A percentile compares a stretch with the other conserved stretches of the same genome.
Evolutionary conservation across 2,797 vertebrate species (phyloP).

Genomic region (Rhabdophis nuchalis): DNA sequence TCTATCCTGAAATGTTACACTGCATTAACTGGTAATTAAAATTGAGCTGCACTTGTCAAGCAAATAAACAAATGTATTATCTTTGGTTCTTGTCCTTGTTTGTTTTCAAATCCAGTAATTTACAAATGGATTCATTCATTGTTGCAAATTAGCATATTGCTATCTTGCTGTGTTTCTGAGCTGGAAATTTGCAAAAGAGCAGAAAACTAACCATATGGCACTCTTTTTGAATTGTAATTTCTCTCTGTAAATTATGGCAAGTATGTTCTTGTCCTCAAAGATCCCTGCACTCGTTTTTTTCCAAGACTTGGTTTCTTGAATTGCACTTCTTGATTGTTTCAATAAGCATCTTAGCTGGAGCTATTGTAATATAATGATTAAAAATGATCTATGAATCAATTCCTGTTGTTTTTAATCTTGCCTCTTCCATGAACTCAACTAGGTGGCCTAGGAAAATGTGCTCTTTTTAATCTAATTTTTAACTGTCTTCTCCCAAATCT

Average conservation of each 20-base stretch:
- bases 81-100: constrained; percentile 48
- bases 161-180: constrained; percentile 39
- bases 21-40: constrained; percentile 61
- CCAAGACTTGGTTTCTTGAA: not conserved
- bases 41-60: constrained; percentile 56
- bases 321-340: constrained; percentile 3
- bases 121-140: constrained; percentile 51
- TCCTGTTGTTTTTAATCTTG: not conserved
- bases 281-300: not conserved
- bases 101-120: constrained; percentile 43
- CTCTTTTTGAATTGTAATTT: constrained; percentile 33
- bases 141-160: constrained; percentile 39
- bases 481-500: not conserved
- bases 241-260: not conserved
- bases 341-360: not conserved
- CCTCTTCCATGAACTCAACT: not conserved
- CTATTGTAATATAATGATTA: not conserved
- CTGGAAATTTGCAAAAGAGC: constrained; percentile 29
- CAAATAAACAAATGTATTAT: constrained; percentile 45
- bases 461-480: not conserved
- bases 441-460: not conserved
- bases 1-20: constrained; percentile 48
- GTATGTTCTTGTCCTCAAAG: constrained; percentile 15
- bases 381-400: not conserved
- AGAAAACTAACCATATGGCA: constrained; percentile 30